These are phyloP conservation scores for Prietella phreatophila DNA, from an alignment of 2,113 vertebrate genomes.

Conservation along the genomic window DNA sequence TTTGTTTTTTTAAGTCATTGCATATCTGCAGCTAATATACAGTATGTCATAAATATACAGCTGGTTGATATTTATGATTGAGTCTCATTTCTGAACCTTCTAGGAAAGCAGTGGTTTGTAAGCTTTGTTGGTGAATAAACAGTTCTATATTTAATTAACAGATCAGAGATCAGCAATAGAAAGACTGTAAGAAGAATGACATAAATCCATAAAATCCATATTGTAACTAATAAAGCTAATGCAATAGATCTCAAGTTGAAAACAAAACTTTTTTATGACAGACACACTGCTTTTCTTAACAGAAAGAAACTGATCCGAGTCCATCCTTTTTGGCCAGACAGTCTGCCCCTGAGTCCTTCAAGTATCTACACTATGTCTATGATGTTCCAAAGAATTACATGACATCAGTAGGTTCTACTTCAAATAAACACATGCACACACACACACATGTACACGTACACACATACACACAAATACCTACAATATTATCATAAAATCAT, in stretches of 20 bases:
- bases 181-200: background rate
- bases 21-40: background rate
- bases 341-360: constrained; percentile 1
- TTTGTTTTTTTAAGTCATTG: background rate
- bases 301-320: background rate
- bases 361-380: background rate
- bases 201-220: background rate
- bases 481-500: background rate
- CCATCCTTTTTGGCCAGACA: background rate
- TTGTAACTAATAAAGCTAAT: background rate
- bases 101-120: background rate
- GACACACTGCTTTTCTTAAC: background rate
- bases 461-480: background rate
- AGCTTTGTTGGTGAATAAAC: background rate
- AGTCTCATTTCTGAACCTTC: background rate
- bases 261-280: background rate
- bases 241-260: background rate
- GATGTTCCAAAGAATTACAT: constrained; percentile 20
- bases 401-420: constrained; percentile 19
- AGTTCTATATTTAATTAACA: background rate
- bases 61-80: background rate
- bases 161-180: background rate
- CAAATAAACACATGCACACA: background rate
- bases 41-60: background rate
- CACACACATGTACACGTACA: background rate